Conservation (phyloP, 2,113 vertebrate genomes). For the Climacteris rufus region DNA sequence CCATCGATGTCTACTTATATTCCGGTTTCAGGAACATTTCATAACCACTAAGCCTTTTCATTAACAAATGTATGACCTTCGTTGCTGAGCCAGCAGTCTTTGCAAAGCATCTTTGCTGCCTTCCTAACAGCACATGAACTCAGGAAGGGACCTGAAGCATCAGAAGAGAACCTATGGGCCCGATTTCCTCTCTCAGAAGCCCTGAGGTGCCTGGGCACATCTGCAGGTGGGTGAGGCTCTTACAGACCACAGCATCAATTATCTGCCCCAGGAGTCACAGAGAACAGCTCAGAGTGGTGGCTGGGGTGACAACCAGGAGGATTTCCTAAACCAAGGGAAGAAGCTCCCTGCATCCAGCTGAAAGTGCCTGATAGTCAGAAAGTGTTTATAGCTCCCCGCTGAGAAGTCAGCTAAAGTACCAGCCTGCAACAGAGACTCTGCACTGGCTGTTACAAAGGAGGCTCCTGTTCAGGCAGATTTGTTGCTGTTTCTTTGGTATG, state of each 20-base stretch:
- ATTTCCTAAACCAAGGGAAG: background rate
- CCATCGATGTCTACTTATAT: background rate
- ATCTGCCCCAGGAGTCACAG: background rate
- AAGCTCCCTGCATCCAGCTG: background rate
- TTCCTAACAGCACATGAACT: background rate
- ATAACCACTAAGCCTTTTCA: background rate
- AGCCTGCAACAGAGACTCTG: background rate
- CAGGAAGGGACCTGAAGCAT: background rate
- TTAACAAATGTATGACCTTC: background rate
- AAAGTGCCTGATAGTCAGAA: background rate
- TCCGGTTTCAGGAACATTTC: background rate
- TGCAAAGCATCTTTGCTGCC: background rate
- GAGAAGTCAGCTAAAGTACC: background rate
- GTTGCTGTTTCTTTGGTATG: background rate
- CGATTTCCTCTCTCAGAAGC: accelerated
- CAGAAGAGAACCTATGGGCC: background rate
- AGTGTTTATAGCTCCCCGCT: background rate
- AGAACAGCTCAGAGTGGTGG: background rate
- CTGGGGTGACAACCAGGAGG: background rate
- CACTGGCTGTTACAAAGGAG: background rate
- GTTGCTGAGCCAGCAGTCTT: background rate
- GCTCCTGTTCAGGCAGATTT: background rate
- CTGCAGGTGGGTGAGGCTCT: background rate
- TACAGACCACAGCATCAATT: background rate
- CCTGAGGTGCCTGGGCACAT: background rate